phyloP scores from a whole-genome alignment of 2,888 invertebrate genomes.

The Drosophila differens region DNA sequence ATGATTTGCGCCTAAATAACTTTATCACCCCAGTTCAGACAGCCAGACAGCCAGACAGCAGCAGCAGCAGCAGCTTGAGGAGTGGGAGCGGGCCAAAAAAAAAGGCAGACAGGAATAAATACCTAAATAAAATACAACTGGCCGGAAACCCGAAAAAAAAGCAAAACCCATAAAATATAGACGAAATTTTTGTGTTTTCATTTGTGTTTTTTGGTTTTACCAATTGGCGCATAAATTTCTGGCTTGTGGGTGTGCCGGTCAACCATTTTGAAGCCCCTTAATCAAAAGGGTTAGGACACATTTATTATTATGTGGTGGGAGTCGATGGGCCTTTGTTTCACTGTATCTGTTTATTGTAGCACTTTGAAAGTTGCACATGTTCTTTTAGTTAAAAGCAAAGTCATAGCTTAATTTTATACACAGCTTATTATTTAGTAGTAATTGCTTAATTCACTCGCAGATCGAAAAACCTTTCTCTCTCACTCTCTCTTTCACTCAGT shows the following conservation, averaged over 20 bases:
- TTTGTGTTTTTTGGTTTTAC: conserved; percentile 17
- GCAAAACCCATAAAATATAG: conserved; percentile 74
- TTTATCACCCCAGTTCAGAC: conserved; percentile 71
- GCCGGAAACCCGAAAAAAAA: conserved; percentile 70
- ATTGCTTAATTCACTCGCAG: not conserved
- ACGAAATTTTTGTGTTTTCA: conserved; percentile 47
- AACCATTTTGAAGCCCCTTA: conserved; percentile 19
- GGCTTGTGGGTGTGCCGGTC: conserved; percentile 53
- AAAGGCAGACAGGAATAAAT: conserved; percentile 20
- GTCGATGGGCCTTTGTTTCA: not conserved
- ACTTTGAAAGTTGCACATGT: not conserved
- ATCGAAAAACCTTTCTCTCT: not conserved
- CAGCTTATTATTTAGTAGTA: not conserved
- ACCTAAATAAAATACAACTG: conserved; percentile 33
- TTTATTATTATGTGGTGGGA: not conserved
- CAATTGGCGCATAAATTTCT: conserved; percentile 60
- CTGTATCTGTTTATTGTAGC: not conserved
- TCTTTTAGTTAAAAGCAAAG: not conserved
- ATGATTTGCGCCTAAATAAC: conserved; percentile 83
- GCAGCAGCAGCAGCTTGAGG: not conserved
- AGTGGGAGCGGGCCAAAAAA: conserved; percentile 1
- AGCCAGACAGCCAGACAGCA: conserved; percentile 36
- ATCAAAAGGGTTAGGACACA: conserved; percentile 22
- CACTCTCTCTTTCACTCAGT: not conserved
- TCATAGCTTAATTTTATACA: not conserved